These are phyloP conservation scores for Thecophora atra DNA, from an alignment of 2,888 invertebrate species.

Conservation along the genomic window DNA sequence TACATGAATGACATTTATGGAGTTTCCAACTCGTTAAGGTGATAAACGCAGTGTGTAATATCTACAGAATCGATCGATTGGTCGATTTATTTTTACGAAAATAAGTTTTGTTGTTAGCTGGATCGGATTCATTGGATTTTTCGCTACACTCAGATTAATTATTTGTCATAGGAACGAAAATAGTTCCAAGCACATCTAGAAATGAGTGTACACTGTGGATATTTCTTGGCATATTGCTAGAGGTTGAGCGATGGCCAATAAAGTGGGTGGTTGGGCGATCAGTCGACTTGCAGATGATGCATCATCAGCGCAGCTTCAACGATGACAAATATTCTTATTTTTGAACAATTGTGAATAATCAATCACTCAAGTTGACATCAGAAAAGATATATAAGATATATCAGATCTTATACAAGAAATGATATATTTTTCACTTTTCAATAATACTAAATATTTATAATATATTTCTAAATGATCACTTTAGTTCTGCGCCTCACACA, in stretches of 20 bases:
- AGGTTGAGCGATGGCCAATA: not conserved
- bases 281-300: conserved; percentile 7
- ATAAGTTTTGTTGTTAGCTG: not conserved
- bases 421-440: too few relatives aligned
- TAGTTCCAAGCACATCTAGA: not conserved
- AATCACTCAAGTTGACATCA: not conserved
- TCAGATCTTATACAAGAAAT: too few relatives aligned
- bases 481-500: too few relatives aligned
- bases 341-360: not conserved
- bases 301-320: not conserved
- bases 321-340: conserved; percentile 3
- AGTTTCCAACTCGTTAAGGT: conserved; percentile 20
- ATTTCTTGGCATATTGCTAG: not conserved
- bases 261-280: not conserved
- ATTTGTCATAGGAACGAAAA: conserved; percentile 27
- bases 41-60: not conserved
- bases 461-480: too few relatives aligned
- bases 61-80: not conserved
- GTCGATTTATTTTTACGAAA: not conserved
- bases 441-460: too few relatives aligned
- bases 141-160: conserved; percentile 3
- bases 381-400: not conserved
- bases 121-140: not conserved
- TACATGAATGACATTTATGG: conserved; percentile 38
- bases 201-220: not conserved